Conservation (phyloP, 2,113 vertebrate species). For the Gyps fulvus region DNA sequence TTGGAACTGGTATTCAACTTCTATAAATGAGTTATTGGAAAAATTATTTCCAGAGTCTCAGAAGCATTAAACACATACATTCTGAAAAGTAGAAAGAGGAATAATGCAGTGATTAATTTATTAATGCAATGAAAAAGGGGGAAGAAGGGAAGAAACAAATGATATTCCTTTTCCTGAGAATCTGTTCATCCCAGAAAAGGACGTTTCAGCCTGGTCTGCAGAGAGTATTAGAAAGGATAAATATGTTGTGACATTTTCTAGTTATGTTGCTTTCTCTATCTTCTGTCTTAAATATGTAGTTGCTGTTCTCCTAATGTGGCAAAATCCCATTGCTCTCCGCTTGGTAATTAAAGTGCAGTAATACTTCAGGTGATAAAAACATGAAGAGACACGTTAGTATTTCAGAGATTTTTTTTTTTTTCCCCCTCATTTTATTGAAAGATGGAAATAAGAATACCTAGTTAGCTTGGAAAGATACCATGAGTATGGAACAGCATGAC, state of each 20-base stretch:
- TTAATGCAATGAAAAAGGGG: neutral
- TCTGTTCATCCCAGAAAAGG: neutral
- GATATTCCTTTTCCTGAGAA: neutral
- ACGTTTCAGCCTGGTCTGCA: neutral
- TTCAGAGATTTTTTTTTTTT: neutral
- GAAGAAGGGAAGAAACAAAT: neutral
- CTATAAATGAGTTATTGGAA: neutral
- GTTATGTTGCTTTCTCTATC: neutral
- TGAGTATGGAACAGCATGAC: neutral
- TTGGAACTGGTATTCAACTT: neutral
- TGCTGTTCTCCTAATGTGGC: neutral
- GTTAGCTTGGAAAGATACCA: neutral
- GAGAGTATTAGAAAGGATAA: neutral
- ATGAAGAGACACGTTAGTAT: neutral
- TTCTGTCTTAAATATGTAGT: neutral
- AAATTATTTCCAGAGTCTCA: neutral
- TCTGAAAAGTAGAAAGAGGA: neutral
- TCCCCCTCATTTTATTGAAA: neutral
- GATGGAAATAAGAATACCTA: neutral
- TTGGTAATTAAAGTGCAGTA: slow-evolving; percentile 26
- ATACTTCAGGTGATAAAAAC: neutral
- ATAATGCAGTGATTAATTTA: neutral
- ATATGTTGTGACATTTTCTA: neutral
- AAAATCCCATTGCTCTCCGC: neutral
- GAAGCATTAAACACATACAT: neutral